phyloP scores from a whole-genome alignment of 2,888 invertebrate genomes.

The Mystacides longicornis region DNA sequence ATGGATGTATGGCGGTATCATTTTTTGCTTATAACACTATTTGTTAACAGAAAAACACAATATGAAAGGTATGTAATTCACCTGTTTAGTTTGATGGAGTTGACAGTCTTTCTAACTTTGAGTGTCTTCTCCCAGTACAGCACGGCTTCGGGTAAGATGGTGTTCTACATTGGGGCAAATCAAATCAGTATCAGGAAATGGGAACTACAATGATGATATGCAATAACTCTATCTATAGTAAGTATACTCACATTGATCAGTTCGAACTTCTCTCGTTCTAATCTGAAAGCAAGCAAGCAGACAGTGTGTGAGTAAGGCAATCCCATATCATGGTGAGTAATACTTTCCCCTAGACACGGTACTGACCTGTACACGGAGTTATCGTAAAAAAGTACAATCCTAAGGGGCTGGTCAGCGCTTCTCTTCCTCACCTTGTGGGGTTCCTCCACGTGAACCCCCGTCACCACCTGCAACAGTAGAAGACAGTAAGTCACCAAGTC shows the following conservation, averaged over 20 bases:
- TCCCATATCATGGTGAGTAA: too few species aligned
- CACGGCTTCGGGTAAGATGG: conserved; percentile 84
- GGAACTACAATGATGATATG: too few species aligned
- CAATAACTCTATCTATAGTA: too few species aligned
- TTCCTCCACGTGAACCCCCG: conserved; percentile 78
- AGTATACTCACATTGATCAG: conserved; percentile 78
- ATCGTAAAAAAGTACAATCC: conserved; percentile 81
- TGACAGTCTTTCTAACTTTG: conserved; percentile 79
- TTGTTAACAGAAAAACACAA: too few species aligned
- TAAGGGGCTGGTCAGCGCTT: conserved; percentile 72
- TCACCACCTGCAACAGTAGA: conserved; percentile 58
- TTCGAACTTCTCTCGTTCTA: conserved; percentile 75
- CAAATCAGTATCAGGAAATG: too few species aligned
- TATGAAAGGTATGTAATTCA: too few species aligned
- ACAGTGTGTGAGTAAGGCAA: too few species aligned
- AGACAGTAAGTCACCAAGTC: too few species aligned
- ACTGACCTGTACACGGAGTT: conserved; percentile 75
- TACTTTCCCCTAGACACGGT: too few species aligned
- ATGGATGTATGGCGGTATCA: too few species aligned
- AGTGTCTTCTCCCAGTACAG: conserved; percentile 90
- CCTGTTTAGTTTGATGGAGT: conserved; percentile 84
- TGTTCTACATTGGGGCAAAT: conserved; percentile 55
- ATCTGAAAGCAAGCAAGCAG: conserved; percentile 50
- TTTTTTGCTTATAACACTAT: too few species aligned
- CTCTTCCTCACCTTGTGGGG: conserved; percentile 70